These are phyloP conservation scores for Hydrotaea diabolus DNA, from an alignment of 2,888 invertebrate species.

Conservation along the genomic window DNA sequence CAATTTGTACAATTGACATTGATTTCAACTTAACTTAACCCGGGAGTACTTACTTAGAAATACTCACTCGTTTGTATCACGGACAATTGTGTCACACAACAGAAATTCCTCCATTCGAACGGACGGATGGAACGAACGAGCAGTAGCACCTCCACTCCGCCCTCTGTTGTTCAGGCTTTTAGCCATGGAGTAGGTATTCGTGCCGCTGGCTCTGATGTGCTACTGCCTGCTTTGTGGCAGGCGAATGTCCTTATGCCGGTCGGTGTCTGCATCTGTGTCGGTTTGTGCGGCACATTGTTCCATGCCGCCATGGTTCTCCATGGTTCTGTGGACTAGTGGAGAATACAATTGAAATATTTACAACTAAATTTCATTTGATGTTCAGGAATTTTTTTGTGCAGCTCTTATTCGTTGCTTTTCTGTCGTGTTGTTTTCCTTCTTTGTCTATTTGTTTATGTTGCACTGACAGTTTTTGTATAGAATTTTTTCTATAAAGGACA, in stretches of 20 bases:
- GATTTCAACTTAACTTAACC: constrained; percentile 36
- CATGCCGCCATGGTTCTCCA: constrained; percentile 6
- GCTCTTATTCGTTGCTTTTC: not conserved
- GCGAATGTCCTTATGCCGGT: not conserved
- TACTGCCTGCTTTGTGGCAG: not conserved
- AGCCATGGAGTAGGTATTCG: not conserved
- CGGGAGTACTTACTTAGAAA: constrained; percentile 19
- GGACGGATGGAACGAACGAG: not conserved
- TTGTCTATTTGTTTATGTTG: constrained; percentile 1
- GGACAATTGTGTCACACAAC: constrained; percentile 19
- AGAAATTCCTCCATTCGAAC: constrained; percentile 27
- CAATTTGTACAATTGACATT: constrained; percentile 34
- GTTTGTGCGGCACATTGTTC: constrained; percentile 5
- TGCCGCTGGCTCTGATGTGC: not conserved
- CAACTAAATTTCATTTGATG: constrained; percentile 38
- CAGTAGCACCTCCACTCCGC: no score
- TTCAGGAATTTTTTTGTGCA: constrained; percentile 22
- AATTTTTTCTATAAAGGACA: not conserved
- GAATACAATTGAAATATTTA: constrained; percentile 39
- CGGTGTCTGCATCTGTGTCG: not conserved
- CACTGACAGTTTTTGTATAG: not conserved
- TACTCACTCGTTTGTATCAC: constrained; percentile 16
- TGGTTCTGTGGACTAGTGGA: not conserved
- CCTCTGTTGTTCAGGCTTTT: constrained; percentile 3
- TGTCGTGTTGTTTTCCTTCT: no score